phyloP scores from a whole-genome alignment of 2,888 invertebrate species.

The Drosophila flavopinicola region DNA sequence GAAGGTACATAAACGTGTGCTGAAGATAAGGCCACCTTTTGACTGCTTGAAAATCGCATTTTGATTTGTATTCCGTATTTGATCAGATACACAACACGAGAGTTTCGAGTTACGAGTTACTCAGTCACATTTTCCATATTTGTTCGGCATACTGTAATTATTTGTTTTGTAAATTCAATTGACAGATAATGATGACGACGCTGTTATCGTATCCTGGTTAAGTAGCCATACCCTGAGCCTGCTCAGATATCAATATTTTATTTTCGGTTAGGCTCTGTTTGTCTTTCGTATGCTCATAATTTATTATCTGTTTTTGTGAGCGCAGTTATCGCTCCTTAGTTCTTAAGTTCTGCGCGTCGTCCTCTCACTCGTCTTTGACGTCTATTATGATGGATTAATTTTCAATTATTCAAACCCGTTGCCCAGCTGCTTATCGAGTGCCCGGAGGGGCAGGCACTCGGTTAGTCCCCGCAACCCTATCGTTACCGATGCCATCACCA shows the following conservation, averaged over 20 bases:
- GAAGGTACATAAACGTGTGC: slow-evolving; percentile 59
- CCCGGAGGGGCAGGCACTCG: background rate
- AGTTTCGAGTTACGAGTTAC: slow-evolving; percentile 23
- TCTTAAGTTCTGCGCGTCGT: slow-evolving; percentile 17
- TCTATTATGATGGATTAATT: slow-evolving; percentile 84
- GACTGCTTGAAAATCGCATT: slow-evolving; percentile 78
- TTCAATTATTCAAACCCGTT: slow-evolving; percentile 76
- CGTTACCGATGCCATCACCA: slow-evolving; percentile 47
- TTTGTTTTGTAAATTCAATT: slow-evolving; percentile 83
- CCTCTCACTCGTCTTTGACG: slow-evolving; percentile 67
- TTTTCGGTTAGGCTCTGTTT: slow-evolving; percentile 53
- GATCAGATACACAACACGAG: slow-evolving; percentile 61
- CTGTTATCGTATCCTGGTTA: slow-evolving; percentile 25
- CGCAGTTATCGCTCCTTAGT: slow-evolving; percentile 31
- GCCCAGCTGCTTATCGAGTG: slow-evolving; percentile 39
- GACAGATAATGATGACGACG: slow-evolving; percentile 80
- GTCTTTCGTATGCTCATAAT: slow-evolving; percentile 30
- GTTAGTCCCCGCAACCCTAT: slow-evolving; percentile 37
- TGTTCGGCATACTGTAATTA: slow-evolving; percentile 73
- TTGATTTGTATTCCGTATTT: slow-evolving; percentile 84
- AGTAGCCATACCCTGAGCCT: slow-evolving; percentile 9
- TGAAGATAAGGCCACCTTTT: slow-evolving; percentile 63
- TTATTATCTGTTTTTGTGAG: slow-evolving; percentile 34
- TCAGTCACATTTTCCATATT: slow-evolving; percentile 61
- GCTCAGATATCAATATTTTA: slow-evolving; percentile 49